Base-by-base conservation (phyloP, 2,888 invertebrate species). In the Coenonympha arcania region DNA sequence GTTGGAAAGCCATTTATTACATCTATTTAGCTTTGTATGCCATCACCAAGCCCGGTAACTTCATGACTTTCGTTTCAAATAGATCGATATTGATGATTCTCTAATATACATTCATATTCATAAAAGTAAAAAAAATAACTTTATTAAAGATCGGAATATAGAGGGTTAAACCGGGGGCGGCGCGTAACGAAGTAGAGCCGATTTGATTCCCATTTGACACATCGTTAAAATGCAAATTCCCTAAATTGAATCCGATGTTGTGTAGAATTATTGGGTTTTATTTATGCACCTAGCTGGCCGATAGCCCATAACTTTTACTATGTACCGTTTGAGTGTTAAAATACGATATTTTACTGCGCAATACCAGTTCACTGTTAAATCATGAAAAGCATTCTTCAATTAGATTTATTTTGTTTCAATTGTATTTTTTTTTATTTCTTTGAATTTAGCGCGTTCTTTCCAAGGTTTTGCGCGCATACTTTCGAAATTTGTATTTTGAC, bases 191-290 rank as follows among this genome's bases (percentile, higher is more conserved):
- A 60, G 54, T 61, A 54, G 55, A 33, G 39, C 37, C 61, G 58
- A 53, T 62, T 66, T 58, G 63, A 65, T 65, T 65, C 60, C 61
- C 59, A 62, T 63, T 62, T 61, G 60, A 60, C 57, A 58, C 62
- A 56, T 66, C 63, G 63, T 73, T 68, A 68, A 67, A 69, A 73
- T 73, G 71, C 64, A 68, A 73, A 73, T 73, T 51, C 39, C 28
- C 46, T 36, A 52, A 49, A 49, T 49, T 31, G 28, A 48, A 52
- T 36, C 33, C 37, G 34, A 48, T 54, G 26, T 22, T 8, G 5
- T 31, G 36, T 36, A 22, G 22, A 36, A 26, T 34, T 40, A 46
- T 37, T 37, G 11, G 20, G 20, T 40, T 40, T 47, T 20, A 31
- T 40, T 39, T 30, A 26, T 45, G 42, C 13, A 26, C 2, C 15